Evolutionary conservation across 2,113 vertebrate species (phyloP).

Genomic region (Ceuthmochares aereus): DNA sequence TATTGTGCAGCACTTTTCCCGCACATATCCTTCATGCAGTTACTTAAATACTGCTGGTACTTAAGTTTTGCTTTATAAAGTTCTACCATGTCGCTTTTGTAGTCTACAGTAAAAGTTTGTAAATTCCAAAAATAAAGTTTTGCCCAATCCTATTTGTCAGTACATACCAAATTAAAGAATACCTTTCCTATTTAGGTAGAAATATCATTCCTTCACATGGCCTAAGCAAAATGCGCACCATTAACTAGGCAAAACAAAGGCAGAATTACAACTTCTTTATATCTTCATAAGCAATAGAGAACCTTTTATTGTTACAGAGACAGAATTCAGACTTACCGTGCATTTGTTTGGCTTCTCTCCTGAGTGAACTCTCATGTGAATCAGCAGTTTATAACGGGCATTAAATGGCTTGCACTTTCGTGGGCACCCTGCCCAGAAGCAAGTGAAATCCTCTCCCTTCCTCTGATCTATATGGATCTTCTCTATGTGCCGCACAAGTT

Average conservation of each 20-base stretch:
- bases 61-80: not conserved
- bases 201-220: not conserved
- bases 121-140: not conserved
- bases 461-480: constrained; percentile 93
- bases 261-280: not conserved
- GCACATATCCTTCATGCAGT: not conserved
- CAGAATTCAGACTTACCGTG: constrained; percentile 80
- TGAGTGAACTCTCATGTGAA: constrained; percentile 98
- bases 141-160: not conserved
- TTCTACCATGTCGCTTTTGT: not conserved
- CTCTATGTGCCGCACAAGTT: constrained; percentile 93
- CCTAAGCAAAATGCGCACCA: not conserved
- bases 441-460: constrained; percentile 94
- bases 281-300: not conserved
- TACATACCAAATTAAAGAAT: not conserved
- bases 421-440: constrained; percentile 92
- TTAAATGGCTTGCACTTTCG: constrained; percentile 94
- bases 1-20: not conserved
- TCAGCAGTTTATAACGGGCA: constrained; percentile 95
- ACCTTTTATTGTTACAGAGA: not conserved
- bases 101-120: not conserved
- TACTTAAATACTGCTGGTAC: not conserved
- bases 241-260: not conserved
- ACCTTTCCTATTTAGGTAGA: not conserved
- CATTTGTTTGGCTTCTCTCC: constrained; percentile 99